These are phyloP conservation scores for Aphaenogaster rudis DNA, from an alignment of 1,140 invertebrate genomes.

Conservation along the genomic window DNA sequence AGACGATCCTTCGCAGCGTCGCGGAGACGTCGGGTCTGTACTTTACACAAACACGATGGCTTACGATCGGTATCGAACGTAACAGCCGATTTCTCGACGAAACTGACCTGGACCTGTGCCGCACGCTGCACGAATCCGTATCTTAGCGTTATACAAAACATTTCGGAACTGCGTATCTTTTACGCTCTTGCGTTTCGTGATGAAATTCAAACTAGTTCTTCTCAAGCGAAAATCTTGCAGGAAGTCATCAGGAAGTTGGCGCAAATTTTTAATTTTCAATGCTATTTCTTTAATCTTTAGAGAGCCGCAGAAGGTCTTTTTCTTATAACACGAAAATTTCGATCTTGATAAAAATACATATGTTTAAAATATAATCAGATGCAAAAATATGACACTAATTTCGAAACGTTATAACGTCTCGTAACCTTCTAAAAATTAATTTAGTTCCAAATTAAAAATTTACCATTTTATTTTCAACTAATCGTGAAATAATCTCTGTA, in stretches of 20 bases:
- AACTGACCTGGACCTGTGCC: neutral
- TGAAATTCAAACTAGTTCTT: neutral
- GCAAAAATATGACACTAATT: too few species aligned
- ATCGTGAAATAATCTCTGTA: neutral
- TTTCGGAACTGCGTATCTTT: neutral
- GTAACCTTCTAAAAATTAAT: too few species aligned
- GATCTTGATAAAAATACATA: too few species aligned
- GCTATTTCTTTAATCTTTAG: neutral
- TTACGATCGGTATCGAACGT: slow-evolving; percentile 18
- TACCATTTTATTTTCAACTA: neutral
- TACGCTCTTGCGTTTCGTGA: neutral
- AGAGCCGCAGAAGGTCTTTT: too few species aligned
- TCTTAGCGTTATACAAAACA: neutral
- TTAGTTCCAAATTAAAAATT: neutral
- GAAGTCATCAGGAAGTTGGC: neutral
- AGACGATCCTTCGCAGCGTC: slow-evolving; percentile 52
- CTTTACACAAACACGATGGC: neutral
- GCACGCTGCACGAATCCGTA: neutral
- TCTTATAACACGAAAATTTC: too few species aligned
- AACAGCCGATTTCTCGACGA: slow-evolving; percentile 36
- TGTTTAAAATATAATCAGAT: too few species aligned
- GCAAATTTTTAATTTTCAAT: neutral
- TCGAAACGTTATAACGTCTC: too few species aligned
- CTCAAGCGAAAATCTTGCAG: neutral
- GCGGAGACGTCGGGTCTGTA: neutral